Evolutionary conservation across 2,888 invertebrate genomes (phyloP), one percentile per base, ranked within the genome.

Genomic region (Ceratothoa steindachneri): DNA sequence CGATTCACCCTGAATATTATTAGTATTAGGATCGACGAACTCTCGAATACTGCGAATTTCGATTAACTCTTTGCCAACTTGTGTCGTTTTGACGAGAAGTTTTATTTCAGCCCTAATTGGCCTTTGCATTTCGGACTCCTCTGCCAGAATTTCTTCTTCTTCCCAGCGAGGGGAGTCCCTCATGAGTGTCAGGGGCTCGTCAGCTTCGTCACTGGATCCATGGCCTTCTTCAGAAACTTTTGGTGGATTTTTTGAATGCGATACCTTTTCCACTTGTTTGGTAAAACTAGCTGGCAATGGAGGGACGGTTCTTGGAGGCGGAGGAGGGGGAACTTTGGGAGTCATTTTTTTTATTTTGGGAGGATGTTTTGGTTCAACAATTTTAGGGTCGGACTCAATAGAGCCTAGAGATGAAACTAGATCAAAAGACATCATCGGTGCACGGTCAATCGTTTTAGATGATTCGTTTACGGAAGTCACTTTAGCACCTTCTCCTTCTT

Each of bases 71-170:
- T 84, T 84, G 4, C 87, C 87, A 80, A 82, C 82, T 69, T 86
- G 86, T 15, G 83, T 82, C 0, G 87, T 86, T 82, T 86, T 86
- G 0, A 87, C 87, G 71, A 87, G 81, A 5, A 87, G 81, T 81
- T 87, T 87, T 9, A 87, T 84, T 81, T 87, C 87, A 19, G 87
- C 87, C 81, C 86, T 73, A 19, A 81, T 80, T 29, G 81, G 72
- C 41, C 80, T 73, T 7, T 76, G 77, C 19, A 80, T 75, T 66
- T 72, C 73, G 24, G 51, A 60, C 0, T 77, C 80, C 41, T 74
- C 77, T 22, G 79, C 76, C 53, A 76, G 71, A 51, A 79, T 79
- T 65, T 79, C 79, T 70, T 79, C 79, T 29, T 79, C 79, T 71
- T 79, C 79, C 79, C 79, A 79, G 7, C 72, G 72, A 29, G 79